Percentiles rank a stretch among this genome's conserved stretches.
These are phyloP conservation scores for Druon quercuslanigerum DNA, from an alignment of 1,140 invertebrate genomes.

Conservation along the genomic window DNA sequence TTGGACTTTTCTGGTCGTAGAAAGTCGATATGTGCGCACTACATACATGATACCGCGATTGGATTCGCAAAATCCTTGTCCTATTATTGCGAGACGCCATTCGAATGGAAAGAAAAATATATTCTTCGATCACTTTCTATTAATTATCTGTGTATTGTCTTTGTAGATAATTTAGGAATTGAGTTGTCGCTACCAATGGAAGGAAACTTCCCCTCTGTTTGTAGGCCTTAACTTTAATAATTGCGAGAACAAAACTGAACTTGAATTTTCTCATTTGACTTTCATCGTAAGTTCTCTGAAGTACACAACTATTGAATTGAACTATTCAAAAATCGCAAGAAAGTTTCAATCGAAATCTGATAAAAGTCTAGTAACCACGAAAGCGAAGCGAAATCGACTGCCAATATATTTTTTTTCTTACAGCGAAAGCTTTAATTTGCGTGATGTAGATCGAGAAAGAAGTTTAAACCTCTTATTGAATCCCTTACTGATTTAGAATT, in stretches of 20 bases:
- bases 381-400: slow-evolving; percentile 10
- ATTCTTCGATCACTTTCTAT: not conserved
- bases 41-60: not conserved
- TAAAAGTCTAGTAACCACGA: not conserved
- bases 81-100: not conserved
- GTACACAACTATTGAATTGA: not conserved
- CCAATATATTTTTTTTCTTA: not conserved
- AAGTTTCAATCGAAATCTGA: not conserved
- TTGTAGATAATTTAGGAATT: slow-evolving; percentile 7
- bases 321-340: not conserved
- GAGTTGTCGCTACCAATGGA: slow-evolving; percentile 13
- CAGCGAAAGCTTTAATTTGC: slow-evolving; percentile 16
- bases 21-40: slow-evolving; percentile 2
- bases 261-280: not conserved
- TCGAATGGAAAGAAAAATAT: slow-evolving; percentile 17
- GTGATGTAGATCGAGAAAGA: slow-evolving; percentile 1
- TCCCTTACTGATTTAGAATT: not conserved
- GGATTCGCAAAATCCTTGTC: slow-evolving; percentile 8
- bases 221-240: not conserved
- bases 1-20: slow-evolving; percentile 32
- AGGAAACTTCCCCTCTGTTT: not conserved
- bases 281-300: not conserved
- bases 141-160: slow-evolving; percentile 15
- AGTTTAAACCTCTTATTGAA: not conserved
- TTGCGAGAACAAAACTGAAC: not conserved